Evolutionary conservation across 64 coral and sea anemone species (phyloP).

Genomic region (Pocillopora verrucosa): DNA sequence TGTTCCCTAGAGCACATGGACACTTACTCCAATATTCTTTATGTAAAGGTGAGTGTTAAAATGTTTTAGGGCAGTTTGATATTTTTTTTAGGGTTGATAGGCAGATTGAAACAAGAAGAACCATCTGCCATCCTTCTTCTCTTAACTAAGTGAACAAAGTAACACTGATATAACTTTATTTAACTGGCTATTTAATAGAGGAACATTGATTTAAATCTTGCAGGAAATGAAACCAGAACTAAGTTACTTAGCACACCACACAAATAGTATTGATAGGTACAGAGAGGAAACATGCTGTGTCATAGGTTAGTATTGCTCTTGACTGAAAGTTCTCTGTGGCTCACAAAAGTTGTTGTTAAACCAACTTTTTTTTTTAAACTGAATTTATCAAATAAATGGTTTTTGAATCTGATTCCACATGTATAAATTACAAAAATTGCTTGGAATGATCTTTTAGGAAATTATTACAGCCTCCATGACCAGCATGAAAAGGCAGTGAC

Average conservation of each 20-base stretch:
- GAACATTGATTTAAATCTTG: background rate
- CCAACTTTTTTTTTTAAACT: too few species aligned
- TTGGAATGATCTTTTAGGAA: slow-evolving; percentile 47
- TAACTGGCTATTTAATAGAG: too few species aligned
- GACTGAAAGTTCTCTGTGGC: background rate
- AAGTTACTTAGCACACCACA: slow-evolving; percentile 92
- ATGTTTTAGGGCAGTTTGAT: background rate
- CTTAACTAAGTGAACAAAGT: too few species aligned
- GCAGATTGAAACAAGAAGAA: too few species aligned
- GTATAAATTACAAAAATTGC: too few species aligned
- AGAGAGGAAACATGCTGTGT: slow-evolving; percentile 98
- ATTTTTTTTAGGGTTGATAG: background rate
- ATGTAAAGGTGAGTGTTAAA: slow-evolving; percentile 74
- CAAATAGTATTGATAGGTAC: slow-evolving; percentile 85
- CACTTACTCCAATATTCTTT: slow-evolving; percentile 95
- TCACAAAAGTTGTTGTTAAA: too few species aligned
- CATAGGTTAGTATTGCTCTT: slow-evolving; percentile 62
- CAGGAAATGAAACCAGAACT: slow-evolving; percentile 97
- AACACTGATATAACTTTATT: too few species aligned
- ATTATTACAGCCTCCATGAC: slow-evolving; percentile 91
- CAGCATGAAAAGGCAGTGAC: slow-evolving; percentile 89
- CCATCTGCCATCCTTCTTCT: too few species aligned
- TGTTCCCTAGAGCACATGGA: slow-evolving; percentile 87
- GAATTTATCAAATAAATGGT: too few species aligned
- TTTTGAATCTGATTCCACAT: too few species aligned